Evolutionary conservation across 2,113 vertebrate genomes (phyloP), one percentile per base, ranked within the genome.

Genomic region (Formicarius rufipectus): DNA sequence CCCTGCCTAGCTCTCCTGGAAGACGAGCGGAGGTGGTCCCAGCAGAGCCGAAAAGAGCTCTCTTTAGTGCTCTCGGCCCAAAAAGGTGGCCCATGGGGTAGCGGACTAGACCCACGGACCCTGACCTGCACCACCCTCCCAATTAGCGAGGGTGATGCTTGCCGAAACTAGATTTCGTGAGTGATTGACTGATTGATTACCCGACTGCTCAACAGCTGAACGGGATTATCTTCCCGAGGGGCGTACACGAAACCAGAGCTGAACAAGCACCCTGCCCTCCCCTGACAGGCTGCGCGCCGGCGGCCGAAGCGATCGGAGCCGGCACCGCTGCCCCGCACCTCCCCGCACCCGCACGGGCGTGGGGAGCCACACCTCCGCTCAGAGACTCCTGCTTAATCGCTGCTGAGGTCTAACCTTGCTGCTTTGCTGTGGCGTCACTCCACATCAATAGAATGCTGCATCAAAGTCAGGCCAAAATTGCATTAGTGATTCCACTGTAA

Each of bases 391-490:
- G 40, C 13, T 69, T 44, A 12, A 83, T 52, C 75, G 50, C 87
- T 72, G 66, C 69, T 33, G 75, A 90, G 77, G 24, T 56, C 87
- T 87, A 87, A 76, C 69, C 52, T 72, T 93, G 83, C 75, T 80
- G 84, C 95, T 95, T 33, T 80, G 45, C 74, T 83, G 83, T 12
- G 17, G 67, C 28, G 62, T 84, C 56, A 78, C 62, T 87, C 40
- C 45, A 6, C 82, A 92, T 64, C 86, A 72, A 13, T 27, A 71
- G 73, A 83, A 83, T 27, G 40, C 77, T 93, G 75, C 68, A 90
- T 93, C 95, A 87, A 50, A 94, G 47, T 82, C 80, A 77, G 78
- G 75, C 86, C 87, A 86, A 74, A 91, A 95, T 60, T 79, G 75
- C 85, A 87, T 92, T 93, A 92, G 76, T 23, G 40, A 83, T 86